Evolutionary conservation across 1,140 invertebrate genomes (phyloP).

Genomic region (Calliopsis andreniformis): DNA sequence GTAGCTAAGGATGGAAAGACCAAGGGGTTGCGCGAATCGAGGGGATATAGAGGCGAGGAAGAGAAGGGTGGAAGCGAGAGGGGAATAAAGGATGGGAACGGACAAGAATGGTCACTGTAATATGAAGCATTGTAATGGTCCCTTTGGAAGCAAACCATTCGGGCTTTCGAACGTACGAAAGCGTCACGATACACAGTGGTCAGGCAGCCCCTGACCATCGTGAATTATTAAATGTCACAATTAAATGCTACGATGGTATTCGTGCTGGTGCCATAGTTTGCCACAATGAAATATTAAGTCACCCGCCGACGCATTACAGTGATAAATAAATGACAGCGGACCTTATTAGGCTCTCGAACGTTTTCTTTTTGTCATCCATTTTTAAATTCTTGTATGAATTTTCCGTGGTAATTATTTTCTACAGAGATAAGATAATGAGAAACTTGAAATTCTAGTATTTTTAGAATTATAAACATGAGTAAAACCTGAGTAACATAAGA

Average conservation of each 20-base stretch:
- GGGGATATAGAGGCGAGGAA: conserved; percentile 24
- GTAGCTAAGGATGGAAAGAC: conserved; percentile 42
- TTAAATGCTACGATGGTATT: conserved; percentile 61
- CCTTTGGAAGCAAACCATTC: conserved; percentile 54
- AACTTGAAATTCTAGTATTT: no score
- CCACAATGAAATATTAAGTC: conserved; percentile 61
- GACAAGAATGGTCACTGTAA: conserved; percentile 31
- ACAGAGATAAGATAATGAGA: no score
- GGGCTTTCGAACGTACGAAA: conserved; percentile 53
- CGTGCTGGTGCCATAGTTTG: conserved; percentile 31
- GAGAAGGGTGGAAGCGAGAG: neutral
- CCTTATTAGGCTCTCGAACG: conserved; percentile 33
- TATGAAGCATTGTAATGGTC: conserved; percentile 62
- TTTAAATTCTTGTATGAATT: neutral
- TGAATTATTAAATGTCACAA: conserved; percentile 64
- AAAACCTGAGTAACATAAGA: no score
- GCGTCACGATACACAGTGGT: conserved; percentile 42
- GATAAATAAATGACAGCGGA: conserved; percentile 48
- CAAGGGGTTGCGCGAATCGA: conserved; percentile 9
- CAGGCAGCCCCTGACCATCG: conserved; percentile 25
- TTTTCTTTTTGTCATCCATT: conserved; percentile 11
- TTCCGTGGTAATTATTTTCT: no score
- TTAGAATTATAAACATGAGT: no score
- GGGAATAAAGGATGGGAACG: conserved; percentile 14
- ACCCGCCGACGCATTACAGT: conserved; percentile 43